A percentile compares a stretch with the other conserved stretches of the same genome.
Evolutionary conservation across 2,888 invertebrate genomes (phyloP).

Genomic region (Trachelus stipa): DNA sequence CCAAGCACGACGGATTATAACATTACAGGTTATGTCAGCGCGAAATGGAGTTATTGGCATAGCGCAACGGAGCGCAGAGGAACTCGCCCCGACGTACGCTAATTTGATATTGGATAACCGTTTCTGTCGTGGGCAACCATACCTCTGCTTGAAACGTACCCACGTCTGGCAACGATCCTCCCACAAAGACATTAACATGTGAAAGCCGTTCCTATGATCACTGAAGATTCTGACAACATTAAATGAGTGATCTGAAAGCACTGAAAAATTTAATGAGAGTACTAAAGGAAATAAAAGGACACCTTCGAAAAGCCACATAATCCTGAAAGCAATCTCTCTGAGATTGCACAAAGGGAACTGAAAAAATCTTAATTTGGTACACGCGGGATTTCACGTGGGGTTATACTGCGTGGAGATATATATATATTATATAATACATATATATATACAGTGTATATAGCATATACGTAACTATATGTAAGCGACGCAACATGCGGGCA

Average conservation of each 20-base stretch:
- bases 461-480: too few relatives aligned
- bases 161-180: slow-evolving; percentile 7
- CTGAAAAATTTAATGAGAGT: not conserved
- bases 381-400: too few relatives aligned
- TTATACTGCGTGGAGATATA: too few relatives aligned
- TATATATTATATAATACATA: too few relatives aligned
- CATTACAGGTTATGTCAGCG: slow-evolving; percentile 26
- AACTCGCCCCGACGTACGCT: slow-evolving; percentile 37
- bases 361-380: too few relatives aligned
- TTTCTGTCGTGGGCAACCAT: slow-evolving; percentile 21
- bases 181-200: slow-evolving; percentile 20
- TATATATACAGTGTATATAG: too few relatives aligned
- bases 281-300: not conserved
- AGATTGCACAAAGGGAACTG: too few relatives aligned
- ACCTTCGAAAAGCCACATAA: too few relatives aligned
- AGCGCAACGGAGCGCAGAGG: slow-evolving; percentile 23
- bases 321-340: too few relatives aligned
- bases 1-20: slow-evolving; percentile 28
- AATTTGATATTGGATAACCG: slow-evolving; percentile 44
- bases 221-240: too few relatives aligned
- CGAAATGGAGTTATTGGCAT: slow-evolving; percentile 10
- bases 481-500: not conserved
- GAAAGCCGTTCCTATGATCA: slow-evolving; percentile 7
- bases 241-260: too few relatives aligned
- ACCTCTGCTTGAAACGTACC: not conserved